Conservation (phyloP, 1,140 invertebrate species). For the Meloidogyne floridensis region DNA sequence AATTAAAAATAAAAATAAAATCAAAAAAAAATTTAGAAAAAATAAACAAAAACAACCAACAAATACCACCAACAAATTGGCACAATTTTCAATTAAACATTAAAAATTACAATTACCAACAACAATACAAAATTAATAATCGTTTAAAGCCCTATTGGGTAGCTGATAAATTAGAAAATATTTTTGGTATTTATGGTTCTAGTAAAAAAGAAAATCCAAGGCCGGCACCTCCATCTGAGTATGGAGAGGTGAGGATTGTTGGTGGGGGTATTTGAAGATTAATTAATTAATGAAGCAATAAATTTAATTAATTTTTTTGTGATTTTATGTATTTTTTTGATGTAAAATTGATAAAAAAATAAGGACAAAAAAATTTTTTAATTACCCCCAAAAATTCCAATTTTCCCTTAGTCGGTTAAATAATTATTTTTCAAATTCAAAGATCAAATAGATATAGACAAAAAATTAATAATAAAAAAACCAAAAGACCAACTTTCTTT, state of each 20-base stretch:
- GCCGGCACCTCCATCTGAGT: conserved; percentile 12
- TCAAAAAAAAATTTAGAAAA: not conserved
- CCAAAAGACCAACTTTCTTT: no score
- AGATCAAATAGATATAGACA: no score
- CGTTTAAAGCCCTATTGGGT: conserved; percentile 15
- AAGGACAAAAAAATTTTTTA: no score
- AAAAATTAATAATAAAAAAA: no score
- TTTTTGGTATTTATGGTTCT: conserved; percentile 10
- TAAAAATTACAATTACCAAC: not conserved
- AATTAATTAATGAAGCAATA: not conserved
- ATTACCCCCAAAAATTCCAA: no score
- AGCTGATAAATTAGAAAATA: conserved; percentile 19
- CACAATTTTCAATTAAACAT: not conserved
- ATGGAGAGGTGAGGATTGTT: conserved; percentile 11
- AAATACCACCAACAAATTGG: not conserved
- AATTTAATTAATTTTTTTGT: not conserved
- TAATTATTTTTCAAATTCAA: no score
- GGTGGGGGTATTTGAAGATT: not conserved
- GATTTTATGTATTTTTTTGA: no score
- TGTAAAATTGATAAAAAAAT: no score
- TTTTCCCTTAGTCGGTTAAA: no score
- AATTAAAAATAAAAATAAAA: not conserved
- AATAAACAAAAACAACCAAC: not conserved
- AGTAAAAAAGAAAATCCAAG: not conserved
- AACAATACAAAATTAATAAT: not conserved